Evolutionary conservation across 2,888 invertebrate species (phyloP).

Genomic region (Drosophila pullipes): DNA sequence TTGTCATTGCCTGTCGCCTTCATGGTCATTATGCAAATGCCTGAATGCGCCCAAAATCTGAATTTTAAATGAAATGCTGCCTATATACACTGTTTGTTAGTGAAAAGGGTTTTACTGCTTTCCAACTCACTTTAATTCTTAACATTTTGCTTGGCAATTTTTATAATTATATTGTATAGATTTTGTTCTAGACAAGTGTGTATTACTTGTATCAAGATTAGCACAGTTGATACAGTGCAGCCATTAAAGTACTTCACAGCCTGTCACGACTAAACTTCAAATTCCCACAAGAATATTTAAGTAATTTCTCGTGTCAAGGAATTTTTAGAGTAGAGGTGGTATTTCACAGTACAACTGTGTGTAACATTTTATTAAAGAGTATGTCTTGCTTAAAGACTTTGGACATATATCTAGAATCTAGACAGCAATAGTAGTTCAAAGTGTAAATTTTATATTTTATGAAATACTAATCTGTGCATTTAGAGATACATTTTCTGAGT

Average conservation of each 20-base stretch:
- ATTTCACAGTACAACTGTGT: not conserved
- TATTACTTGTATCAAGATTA: not conserved
- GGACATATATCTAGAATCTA: not conserved
- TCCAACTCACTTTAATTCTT: not conserved
- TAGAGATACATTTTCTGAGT: not conserved
- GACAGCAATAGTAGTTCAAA: not conserved
- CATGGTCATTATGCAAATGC: conserved; percentile 57
- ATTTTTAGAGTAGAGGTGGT: not conserved
- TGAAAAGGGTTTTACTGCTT: not conserved
- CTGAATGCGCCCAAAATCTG: not conserved
- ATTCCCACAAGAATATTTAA: not conserved
- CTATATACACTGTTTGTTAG: conserved; percentile 3
- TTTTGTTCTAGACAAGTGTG: not conserved
- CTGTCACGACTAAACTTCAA: not conserved
- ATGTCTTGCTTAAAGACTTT: not conserved
- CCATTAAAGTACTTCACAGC: not conserved
- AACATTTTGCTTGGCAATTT: not conserved
- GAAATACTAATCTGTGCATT: not conserved
- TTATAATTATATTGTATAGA: not conserved
- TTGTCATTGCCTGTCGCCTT: conserved; percentile 34
- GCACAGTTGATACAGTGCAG: not conserved
- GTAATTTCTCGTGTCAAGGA: not conserved
- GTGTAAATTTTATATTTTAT: not conserved
- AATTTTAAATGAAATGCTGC: conserved; percentile 23
- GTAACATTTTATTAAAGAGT: not conserved